phyloP scores from a whole-genome alignment of 2,888 invertebrate genomes.

The Hypolimnas misippus region DNA sequence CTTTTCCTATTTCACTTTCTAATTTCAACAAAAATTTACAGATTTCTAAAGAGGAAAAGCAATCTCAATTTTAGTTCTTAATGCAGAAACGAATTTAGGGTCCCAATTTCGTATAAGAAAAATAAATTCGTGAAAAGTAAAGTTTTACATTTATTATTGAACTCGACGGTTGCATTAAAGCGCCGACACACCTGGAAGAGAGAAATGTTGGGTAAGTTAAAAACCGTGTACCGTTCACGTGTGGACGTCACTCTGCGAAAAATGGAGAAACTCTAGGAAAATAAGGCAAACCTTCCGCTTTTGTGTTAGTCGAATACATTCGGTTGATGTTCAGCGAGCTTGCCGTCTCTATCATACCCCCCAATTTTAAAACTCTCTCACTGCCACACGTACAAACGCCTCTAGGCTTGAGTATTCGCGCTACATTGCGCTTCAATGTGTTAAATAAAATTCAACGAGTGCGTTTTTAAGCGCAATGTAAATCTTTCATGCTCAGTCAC shows the following conservation, averaged over 20 bases:
- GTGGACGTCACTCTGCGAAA: constrained; percentile 57
- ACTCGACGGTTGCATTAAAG: constrained; percentile 62
- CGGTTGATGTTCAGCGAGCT: constrained; percentile 51
- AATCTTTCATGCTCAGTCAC: constrained; percentile 48
- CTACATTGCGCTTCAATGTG: constrained; percentile 51
- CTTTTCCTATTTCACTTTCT: too few relatives aligned
- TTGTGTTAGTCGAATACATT: constrained; percentile 61
- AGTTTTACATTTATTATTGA: constrained; percentile 35
- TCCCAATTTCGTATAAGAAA: constrained; percentile 1
- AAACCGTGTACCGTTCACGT: constrained; percentile 71
- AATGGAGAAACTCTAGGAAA: constrained; percentile 56
- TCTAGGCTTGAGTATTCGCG: constrained; percentile 47
- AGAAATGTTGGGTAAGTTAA: constrained; percentile 69
- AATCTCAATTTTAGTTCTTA: too few relatives aligned
- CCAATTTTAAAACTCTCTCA: constrained; percentile 50
- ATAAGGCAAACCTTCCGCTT: constrained; percentile 64
- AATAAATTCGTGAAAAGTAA: not conserved
- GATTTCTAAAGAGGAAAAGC: too few relatives aligned
- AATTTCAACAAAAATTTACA: too few relatives aligned
- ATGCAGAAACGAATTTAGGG: not conserved
- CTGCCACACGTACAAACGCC: constrained; percentile 41
- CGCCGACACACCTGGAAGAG: constrained; percentile 61
- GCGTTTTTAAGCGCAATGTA: constrained; percentile 52
- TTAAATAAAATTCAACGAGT: constrained; percentile 45
- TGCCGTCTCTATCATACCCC: constrained; percentile 55